Percentiles rank a stretch among this genome's conserved stretches.
These are phyloP conservation scores for Eupelmus urozonus DNA, from an alignment of 2,888 invertebrate species.

Conservation along the genomic window DNA sequence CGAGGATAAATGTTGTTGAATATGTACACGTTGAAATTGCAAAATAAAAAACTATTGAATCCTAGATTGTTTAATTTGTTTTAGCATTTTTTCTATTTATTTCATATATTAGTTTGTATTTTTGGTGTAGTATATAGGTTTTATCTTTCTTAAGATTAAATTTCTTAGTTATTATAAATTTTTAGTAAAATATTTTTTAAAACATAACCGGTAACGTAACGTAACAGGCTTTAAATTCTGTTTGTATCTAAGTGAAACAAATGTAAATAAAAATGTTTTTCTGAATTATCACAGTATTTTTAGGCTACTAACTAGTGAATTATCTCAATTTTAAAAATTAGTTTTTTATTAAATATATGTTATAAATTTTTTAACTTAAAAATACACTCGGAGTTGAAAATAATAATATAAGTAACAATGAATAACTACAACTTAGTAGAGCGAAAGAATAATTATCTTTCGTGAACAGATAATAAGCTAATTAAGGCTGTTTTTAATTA, in stretches of 20 bases:
- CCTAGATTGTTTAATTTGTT: too few species aligned
- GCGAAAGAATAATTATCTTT: too few species aligned
- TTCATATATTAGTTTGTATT: background rate
- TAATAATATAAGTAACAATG: background rate
- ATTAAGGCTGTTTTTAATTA: slow-evolving; percentile 6
- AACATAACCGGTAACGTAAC: too few species aligned
- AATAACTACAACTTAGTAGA: too few species aligned
- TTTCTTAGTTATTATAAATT: too few species aligned
- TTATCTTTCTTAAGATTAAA: background rate
- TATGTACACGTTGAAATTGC: slow-evolving; percentile 67
- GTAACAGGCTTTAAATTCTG: too few species aligned
- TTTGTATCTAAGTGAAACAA: too few species aligned
- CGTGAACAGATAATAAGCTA: background rate
- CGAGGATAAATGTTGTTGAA: slow-evolving; percentile 65
- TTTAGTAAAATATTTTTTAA: too few species aligned
- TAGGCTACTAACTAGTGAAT: too few species aligned
- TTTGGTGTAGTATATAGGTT: background rate
- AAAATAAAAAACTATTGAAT: slow-evolving; percentile 66
- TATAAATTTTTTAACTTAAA: background rate
- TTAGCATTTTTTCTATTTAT: background rate
- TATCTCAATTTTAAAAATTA: too few species aligned
- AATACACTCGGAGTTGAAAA: background rate
- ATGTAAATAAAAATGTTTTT: too few species aligned
- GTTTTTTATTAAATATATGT: background rate
- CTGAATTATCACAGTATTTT: too few species aligned